Evolutionary conservation across 2,797 vertebrate genomes (phyloP), one percentile per base, ranked within the genome.

Genomic region (Anguilla marmorata): DNA sequence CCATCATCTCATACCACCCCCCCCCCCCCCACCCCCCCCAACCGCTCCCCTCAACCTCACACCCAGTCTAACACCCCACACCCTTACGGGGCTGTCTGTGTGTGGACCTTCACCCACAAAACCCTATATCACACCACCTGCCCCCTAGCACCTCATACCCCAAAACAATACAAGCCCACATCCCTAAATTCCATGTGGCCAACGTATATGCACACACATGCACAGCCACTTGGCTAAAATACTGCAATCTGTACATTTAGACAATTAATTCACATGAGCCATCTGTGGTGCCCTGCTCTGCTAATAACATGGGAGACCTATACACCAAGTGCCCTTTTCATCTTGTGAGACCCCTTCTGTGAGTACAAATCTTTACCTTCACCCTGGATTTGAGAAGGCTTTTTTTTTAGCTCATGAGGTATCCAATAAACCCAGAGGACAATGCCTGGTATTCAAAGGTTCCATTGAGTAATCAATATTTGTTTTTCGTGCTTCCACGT

Each of bases 401-500:
- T 83, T 50, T 63, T 50, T 63, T 41, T 41, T 21, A 69, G 63
- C 45, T 45, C 79, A 84, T 41, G 69, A 84, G 45, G 45, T 50
- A 87, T 69, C 80, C 80, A 87, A 84, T 87, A 84, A 84, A 84
- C 79, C 41, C n/a, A 30, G 27, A 69, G 86, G 63, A 84, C 60
- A 87, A 84, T 84, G 41, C n/a, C 9, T 27, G 86, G 79, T 87
- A 82, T 87, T 48, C 82, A 63, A 87, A 84, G 80, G 9, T 2
- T 16, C 41, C 79, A 37, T 54, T 2, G 80, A 63, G 54, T 6
- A 58, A 87, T 69, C 79, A 84, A 84, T 84, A 83, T 80, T 79
- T 60, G 52, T 37, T 90, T 90, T 79, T 92, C 89, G 89, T 90
- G 91, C 92, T 92, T 93, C 93, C 93, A 92, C 90, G 83, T 91